Evolutionary conservation across 1,140 invertebrate genomes (phyloP), one percentile per base, ranked within the genome.

Genomic region (Heliconius himera): DNA sequence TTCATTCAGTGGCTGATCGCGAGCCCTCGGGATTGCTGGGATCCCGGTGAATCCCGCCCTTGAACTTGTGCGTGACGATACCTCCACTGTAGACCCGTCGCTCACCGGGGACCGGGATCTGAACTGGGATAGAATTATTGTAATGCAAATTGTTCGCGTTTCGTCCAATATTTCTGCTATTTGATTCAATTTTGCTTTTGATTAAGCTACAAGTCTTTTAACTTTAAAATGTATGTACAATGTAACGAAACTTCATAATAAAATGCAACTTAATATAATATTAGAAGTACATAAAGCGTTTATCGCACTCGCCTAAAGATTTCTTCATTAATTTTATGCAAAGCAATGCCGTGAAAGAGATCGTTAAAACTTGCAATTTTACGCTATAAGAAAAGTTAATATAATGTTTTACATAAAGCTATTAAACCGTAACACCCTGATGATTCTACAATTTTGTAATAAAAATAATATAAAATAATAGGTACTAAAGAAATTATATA

Each of bases 61-160:
- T 87, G 85, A 87, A 85, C 85, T 87, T 87, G 84, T 83, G 84
- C 82, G 82, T 85, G 82, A 83, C 84, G 79, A 75, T 83, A 74
- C 78, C 73, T 79, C 73, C 26, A 56, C 49, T 18, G 73, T 20
- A 56, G 20, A 22, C 54, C 29, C 73, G 73, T n/a, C 41, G 49
- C 56, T 56, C 78, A n/a, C 73, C 26, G n/a, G 77, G 78, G 73
- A 79, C 26, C 66, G 11, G 46, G 46, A 20, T 51, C 70, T 16
- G 33, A 33, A 54, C 70, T 51, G 36, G 36, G 46, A 77, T 51
- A 29, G n/a, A 51, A 49, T 60, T 41, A 77, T 38, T 22, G 36
- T 72, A 71, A 41, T 56, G 20, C 60, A 72, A 72, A 54, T 51
- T 51, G 18, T 51, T 77, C 18, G 18, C 26, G 60, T 26, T 66